Evolutionary conservation across 1,140 invertebrate species (phyloP), one percentile per base, ranked within the genome.

Genomic region (Brachionus plicatilis): DNA sequence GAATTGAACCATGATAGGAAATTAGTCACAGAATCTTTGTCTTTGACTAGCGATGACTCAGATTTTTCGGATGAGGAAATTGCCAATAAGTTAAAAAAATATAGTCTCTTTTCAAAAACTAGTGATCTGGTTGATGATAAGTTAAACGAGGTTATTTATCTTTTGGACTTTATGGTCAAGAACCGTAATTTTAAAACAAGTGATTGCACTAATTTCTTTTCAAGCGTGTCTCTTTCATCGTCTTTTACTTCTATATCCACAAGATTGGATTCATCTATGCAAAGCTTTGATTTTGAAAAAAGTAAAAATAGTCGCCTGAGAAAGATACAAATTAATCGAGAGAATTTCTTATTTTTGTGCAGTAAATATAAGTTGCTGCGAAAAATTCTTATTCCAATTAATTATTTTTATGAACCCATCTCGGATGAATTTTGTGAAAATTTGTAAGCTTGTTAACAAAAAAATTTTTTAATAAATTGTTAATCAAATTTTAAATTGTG

Each of bases 61-160:
- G 72, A 76, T 76, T 47, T 76, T 60, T 79, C 43, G 3, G 60
- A 60, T 41, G 53, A 68, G 2, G 79, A 82, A 29, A 60, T 37
- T 27, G 53, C 17, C 53, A 82, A 20, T 43, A 11, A 45, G 7
- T 0, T 33, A 4, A 79, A 79, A 33, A 82, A 33, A 24, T 76
- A 76, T 76, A 24, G 11, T 24, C 14, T 76, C 9, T 76, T 47
- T 76, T 47, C 41, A 47, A 76, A 45, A 27, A 76, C 72, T 0
- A 76, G 72, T 76, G 41, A 50, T 50, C 24, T 82, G 12, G 60
- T 82, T 9, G 79, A 82, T 29, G 79, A 68, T 68, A 82, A 82
- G 27, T 68, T 82, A 41, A 68, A 41, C 37, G 29, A 65, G 37
- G 20, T 60, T 24, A 45, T 82, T 8, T 24, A 14, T 47, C 12